Evolutionary conservation across 2,797 vertebrate genomes (phyloP), one percentile per base, ranked within the genome.

Genomic region (Schizopygopsis malacanthus): DNA sequence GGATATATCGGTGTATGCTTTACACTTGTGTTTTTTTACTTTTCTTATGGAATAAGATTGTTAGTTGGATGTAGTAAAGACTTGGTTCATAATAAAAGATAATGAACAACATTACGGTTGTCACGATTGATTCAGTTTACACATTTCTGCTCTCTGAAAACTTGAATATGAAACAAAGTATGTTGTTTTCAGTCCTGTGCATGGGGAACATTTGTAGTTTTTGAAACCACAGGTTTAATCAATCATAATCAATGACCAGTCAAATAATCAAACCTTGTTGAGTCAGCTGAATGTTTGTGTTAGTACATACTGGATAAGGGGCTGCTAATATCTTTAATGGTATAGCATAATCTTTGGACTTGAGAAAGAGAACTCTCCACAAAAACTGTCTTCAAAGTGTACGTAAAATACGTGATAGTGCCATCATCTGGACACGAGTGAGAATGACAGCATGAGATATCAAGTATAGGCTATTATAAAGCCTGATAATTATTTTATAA

Each of bases 1-100:
- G 5, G 12, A 45, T 73, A 6, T 47, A 3, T 73, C 5, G 9
- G 43, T 18, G 15, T 50, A 37, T 67, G 28, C 28, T 18, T 37
- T 37, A 18, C 3, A 37, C 28, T 37, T 67, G 6, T 61, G 9
- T 50, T 52, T 50, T 50, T 33, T 47, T 16, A 77, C 4, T 67
- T 76, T 41, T 84, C 43, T 77, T 10, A 18, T 85, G 25, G 39
- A 85, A 50, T 79, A 50, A 50, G 41, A 28, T 72, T 25, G 12
- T 37, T 73, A 56, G 10, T 63, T 52, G 9, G 37, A 77, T 69
- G 47, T 69, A 43, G 16, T 71, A 50, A 71, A 61, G 43, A 63
- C 41, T 79, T 54, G 63, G 47, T 79, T 69, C 28, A 4, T 54
- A 84, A 79, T 84, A 79, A 84, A 84, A 41, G 7, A 43, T 78